A percentile compares a stretch with the other conserved stretches of the same genome.
These are phyloP conservation scores for Dinocampus coccinellae DNA, from an alignment of 2,888 invertebrate genomes.

Conservation along the genomic window DNA sequence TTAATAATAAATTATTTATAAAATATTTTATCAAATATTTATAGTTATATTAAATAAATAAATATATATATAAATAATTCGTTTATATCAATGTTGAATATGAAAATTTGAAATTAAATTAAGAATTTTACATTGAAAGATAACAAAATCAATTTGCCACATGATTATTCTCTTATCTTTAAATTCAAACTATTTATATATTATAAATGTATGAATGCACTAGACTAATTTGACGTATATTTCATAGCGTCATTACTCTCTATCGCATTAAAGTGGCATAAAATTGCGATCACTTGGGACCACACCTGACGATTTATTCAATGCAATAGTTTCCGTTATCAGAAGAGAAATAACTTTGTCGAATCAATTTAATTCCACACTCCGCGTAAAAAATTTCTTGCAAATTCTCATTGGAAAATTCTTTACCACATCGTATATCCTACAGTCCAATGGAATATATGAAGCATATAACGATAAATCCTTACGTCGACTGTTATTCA, in stretches of 20 bases:
- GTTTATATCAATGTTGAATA: slow-evolving; percentile 5
- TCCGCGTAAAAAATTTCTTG: background rate
- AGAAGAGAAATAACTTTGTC: slow-evolving; percentile 9
- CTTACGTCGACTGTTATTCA: slow-evolving; percentile 7
- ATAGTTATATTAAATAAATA: background rate
- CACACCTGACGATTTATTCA: slow-evolving; percentile 30
- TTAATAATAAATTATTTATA: background rate
- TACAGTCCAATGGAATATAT: background rate
- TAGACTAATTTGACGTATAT: slow-evolving; percentile 26
- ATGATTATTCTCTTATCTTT: slow-evolving; percentile 27
- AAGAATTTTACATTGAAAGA: slow-evolving; percentile 12
- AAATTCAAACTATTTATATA: slow-evolving; percentile 23
- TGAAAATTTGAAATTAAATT: background rate
- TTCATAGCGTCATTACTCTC: slow-evolving; percentile 39
- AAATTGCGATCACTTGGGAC: slow-evolving; percentile 36
- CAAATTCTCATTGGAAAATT: background rate
- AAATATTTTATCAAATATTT: background rate
- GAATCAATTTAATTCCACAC: slow-evolving; percentile 13
- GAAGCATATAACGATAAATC: background rate
- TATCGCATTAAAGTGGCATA: slow-evolving; percentile 37
- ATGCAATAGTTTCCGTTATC: slow-evolving; percentile 24
- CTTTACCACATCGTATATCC: background rate
- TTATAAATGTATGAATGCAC: slow-evolving; percentile 40
- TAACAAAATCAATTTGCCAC: slow-evolving; percentile 21
- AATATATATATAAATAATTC: too few species aligned